A percentile compares a stretch with the other conserved stretches of the same genome.
phyloP scores from a whole-genome alignment of 1,140 invertebrate species.

The Platyscapa corneri region DNA sequence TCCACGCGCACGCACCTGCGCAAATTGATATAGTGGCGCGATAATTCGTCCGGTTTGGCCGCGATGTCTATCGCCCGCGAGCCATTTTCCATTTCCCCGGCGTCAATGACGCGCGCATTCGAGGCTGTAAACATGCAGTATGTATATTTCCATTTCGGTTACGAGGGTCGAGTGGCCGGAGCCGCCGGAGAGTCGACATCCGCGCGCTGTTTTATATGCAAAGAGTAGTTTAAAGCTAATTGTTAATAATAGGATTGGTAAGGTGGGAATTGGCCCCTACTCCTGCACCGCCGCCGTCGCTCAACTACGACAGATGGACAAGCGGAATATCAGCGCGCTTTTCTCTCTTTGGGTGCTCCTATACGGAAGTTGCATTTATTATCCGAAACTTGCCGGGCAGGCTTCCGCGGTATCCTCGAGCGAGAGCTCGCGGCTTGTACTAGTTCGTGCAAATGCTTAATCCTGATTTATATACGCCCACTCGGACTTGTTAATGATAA shows the following conservation, averaged over 20 bases:
- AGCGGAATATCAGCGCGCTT: not conserved
- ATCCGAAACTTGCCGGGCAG: conserved; percentile 46
- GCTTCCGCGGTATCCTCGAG: conserved; percentile 55
- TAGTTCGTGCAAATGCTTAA: conserved; percentile 73
- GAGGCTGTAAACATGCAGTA: conserved; percentile 70
- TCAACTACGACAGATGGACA: not conserved
- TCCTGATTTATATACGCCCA: conserved; percentile 70
- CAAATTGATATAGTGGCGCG: too few relatives aligned
- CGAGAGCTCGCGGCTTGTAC: conserved; percentile 61
- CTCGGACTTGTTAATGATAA: conserved; percentile 73
- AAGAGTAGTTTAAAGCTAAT: conserved; percentile 75
- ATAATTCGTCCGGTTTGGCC: not conserved
- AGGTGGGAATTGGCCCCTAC: conserved; percentile 69
- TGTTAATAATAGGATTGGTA: conserved; percentile 76
- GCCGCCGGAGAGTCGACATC: conserved; percentile 53
- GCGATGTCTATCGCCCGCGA: not conserved
- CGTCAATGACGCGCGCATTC: conserved; percentile 43
- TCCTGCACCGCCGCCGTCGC: not conserved
- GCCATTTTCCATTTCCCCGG: conserved; percentile 35
- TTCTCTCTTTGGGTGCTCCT: conserved; percentile 56
- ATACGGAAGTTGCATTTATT: too few relatives aligned
- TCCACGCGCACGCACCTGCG: too few relatives aligned
- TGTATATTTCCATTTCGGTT: conserved; percentile 75
- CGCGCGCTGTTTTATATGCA: conserved; percentile 69
- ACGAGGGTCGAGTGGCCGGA: conserved; percentile 67